These are phyloP conservation scores for Drosophila sordidula DNA, from an alignment of 2,888 invertebrate genomes.

Conservation along the genomic window DNA sequence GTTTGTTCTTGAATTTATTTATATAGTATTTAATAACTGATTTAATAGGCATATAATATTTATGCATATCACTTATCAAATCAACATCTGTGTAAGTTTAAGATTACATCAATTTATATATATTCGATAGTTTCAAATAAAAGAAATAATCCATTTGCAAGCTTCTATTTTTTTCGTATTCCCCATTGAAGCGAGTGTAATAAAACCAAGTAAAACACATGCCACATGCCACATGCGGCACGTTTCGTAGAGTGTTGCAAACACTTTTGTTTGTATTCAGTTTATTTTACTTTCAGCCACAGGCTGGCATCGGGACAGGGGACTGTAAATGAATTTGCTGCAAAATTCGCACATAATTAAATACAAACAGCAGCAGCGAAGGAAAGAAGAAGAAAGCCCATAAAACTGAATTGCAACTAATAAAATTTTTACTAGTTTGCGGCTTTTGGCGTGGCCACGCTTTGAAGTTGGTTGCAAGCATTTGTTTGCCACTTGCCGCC, in stretches of 20 bases:
- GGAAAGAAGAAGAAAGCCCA: constrained; percentile 24
- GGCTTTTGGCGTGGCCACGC: constrained; percentile 10
- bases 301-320: background rate
- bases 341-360: constrained; percentile 56
- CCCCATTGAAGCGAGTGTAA: background rate
- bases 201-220: too few relatives aligned
- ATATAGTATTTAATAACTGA: background rate
- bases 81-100: too few relatives aligned
- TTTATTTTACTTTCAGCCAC: background rate
- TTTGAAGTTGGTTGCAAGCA: constrained; percentile 38
- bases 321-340: constrained; percentile 4
- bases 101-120: too few relatives aligned
- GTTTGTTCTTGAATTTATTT: background rate
- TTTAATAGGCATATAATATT: too few relatives aligned
- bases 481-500: constrained; percentile 15
- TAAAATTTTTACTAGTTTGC: constrained; percentile 39
- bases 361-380: constrained; percentile 9
- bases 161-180: background rate
- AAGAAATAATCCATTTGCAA: too few relatives aligned
- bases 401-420: constrained; percentile 68
- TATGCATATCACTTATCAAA: too few relatives aligned
- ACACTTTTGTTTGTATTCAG: constrained; percentile 40
- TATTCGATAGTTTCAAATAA: too few relatives aligned
- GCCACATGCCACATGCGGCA: constrained; percentile 25
- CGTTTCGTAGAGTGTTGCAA: constrained; percentile 5